Percentiles rank a stretch among this genome's conserved stretches.
Conservation (phyloP, 1,140 invertebrate species). For the Vanessa tameamea region DNA sequence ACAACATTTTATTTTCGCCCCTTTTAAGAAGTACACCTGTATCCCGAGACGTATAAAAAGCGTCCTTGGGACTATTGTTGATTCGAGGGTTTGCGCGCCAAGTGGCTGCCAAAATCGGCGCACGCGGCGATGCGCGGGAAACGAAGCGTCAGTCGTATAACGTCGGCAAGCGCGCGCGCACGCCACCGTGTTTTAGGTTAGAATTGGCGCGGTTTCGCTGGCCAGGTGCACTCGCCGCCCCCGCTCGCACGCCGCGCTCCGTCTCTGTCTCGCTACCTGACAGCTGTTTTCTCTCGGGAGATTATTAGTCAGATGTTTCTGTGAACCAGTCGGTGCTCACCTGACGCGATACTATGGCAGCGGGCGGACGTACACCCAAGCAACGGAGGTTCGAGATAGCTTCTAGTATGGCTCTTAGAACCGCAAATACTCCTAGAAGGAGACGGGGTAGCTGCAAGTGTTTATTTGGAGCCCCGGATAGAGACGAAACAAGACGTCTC, state of each 20-base stretch:
- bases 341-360: conserved; percentile 70
- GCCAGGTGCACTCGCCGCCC: conserved; percentile 69
- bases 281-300: conserved; percentile 79
- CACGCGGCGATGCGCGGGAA: conserved; percentile 72
- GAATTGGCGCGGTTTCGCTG: conserved; percentile 72
- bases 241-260: conserved; percentile 53
- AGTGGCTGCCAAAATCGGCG: conserved; percentile 74
- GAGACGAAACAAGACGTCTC: conserved; percentile 68
- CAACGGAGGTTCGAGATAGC: conserved; percentile 71
- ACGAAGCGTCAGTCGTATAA: conserved; percentile 67
- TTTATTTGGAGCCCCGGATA: conserved; percentile 70
- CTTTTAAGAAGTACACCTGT: conserved; percentile 70
- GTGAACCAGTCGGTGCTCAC: conserved; percentile 72
- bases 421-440: conserved; percentile 58
- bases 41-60: conserved; percentile 68
- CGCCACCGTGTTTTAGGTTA: conserved; percentile 72
- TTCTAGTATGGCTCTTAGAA: conserved; percentile 62
- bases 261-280: conserved; percentile 64
- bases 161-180: conserved; percentile 61
- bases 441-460: conserved; percentile 75
- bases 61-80: conserved; percentile 76
- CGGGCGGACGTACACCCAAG: conserved; percentile 73
- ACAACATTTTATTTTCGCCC: conserved; percentile 39
- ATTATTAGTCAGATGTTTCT: conserved; percentile 80
- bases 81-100: conserved; percentile 70